These are phyloP conservation scores for Lepus oiostolus DNA, from an alignment of 2,797 vertebrate genomes.

Conservation along the genomic window DNA sequence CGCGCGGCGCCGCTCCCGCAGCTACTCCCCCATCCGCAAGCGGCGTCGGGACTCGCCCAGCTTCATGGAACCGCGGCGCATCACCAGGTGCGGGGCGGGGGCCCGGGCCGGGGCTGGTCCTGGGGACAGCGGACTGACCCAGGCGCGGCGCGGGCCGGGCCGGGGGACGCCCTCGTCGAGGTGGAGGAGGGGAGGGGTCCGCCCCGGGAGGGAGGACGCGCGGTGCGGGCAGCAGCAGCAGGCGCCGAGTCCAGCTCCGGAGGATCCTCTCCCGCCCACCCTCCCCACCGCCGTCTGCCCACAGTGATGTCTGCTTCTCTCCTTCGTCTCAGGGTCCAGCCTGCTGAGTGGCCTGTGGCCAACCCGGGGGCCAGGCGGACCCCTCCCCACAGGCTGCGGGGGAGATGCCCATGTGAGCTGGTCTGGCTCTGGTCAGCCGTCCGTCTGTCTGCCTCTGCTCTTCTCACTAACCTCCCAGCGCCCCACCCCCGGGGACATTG, in stretches of 20 bases:
- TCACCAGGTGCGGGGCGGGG: slow-evolving; percentile 93
- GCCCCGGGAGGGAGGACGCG: neutral
- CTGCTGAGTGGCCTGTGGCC: slow-evolving; percentile 85
- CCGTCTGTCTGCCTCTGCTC: slow-evolving; percentile 70
- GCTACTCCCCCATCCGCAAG: slow-evolving; percentile 98
- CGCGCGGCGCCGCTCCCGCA: slow-evolving; percentile 96
- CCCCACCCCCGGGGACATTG: neutral
- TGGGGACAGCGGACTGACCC: neutral
- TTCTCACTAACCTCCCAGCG: slow-evolving; percentile 77
- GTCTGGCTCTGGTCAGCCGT: slow-evolving; percentile 77
- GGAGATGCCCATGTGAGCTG: slow-evolving; percentile 83
- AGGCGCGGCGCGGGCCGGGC: no score
- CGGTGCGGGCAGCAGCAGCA: neutral
- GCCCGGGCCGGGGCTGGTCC: neutral
- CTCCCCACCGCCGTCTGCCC: neutral
- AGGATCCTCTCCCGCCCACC: neutral
- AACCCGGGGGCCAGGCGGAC: slow-evolving; percentile 74
- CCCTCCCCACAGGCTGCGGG: slow-evolving; percentile 77
- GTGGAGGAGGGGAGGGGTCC: neutral
- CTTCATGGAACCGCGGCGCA: slow-evolving; percentile 99
- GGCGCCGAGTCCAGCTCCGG: neutral
- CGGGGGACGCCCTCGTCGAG: neutral
- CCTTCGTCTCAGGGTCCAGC: slow-evolving; percentile 88
- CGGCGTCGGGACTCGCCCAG: slow-evolving; percentile 97
- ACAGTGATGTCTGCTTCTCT: slow-evolving; percentile 82